Evolutionary conservation across 2,888 invertebrate species (phyloP), one percentile per base, ranked within the genome.

Genomic region (Sarcophaga carnaria): DNA sequence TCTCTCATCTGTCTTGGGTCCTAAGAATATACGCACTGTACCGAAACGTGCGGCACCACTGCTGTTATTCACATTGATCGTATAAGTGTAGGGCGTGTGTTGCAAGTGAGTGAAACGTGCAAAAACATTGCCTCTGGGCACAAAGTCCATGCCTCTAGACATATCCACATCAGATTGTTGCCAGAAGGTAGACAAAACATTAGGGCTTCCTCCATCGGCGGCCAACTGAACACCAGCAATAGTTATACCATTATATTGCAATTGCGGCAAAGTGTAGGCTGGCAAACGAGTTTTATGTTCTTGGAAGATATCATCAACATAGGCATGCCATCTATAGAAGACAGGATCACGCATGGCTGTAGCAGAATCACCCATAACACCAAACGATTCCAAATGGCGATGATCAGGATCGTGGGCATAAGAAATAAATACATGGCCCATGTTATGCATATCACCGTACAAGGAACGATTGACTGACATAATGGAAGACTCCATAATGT

Each of bases 341-440:
- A 96, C 93, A 0, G 97, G 97, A 93, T 97, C 97, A 3, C 97
- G 94, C 97, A 97, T 97, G 0, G 97, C 97, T 0, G 97, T 97
- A 0, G 97, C 95, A 0, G 96, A 95, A 91, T 97, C 97, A 0
- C 97, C 97, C 95, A 97, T 97, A 45, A 97, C 96, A 64, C 96
- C 96, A 90, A 96, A 96, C 74, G 95, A 95, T 93, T 97, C 97
- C 96, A 97, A 91, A 80, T 92, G 92, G 71, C 93, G 91, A 90
- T 96, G 95, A 92, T 97, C 97, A 0, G 97, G 97, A 92, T 98
- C 97, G 91, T 97, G 97, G 4, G 95, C 94, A 91, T 95, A 96
- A 0, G 96, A 95, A 85, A 97, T 95, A 91, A 97, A 95, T 6
- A 97, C 95, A 91, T 97, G 97, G 0, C 97, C 97, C 94, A 96